phyloP scores from a whole-genome alignment of 2,113 vertebrate genomes.

The Thamnaconus septentrionalis region DNA sequence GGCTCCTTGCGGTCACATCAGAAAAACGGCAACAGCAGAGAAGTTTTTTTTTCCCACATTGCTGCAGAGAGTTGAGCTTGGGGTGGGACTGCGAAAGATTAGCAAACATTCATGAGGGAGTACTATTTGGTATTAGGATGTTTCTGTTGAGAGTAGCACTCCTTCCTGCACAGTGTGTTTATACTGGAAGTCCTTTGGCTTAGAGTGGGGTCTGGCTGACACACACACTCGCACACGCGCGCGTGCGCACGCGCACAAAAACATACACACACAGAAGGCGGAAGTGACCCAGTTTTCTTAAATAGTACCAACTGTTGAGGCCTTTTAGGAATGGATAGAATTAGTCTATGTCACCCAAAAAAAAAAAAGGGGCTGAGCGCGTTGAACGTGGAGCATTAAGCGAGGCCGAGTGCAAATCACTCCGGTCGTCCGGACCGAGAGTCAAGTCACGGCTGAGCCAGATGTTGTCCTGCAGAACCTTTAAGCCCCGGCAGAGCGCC shows the following conservation, averaged over 20 bases:
- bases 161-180: slow-evolving; percentile 67
- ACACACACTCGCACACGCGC: slow-evolving; percentile 23
- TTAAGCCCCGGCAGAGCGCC: slow-evolving; percentile 5
- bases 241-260: slow-evolving; percentile 17
- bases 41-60: not conserved
- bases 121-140: slow-evolving; percentile 56
- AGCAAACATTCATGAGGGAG: slow-evolving; percentile 10
- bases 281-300: slow-evolving; percentile 76
- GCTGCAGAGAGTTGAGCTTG: not conserved
- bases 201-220: slow-evolving; percentile 45
- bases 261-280: slow-evolving; percentile 47
- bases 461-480: slow-evolving; percentile 16
- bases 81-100: slow-evolving; percentile 11
- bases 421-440: slow-evolving; percentile 7
- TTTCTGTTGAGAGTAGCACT: slow-evolving; percentile 56
- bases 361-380: slow-evolving; percentile 36
- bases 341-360: slow-evolving; percentile 52
- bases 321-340: slow-evolving; percentile 48
- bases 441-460: slow-evolving; percentile 19
- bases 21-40: too few relatives aligned
- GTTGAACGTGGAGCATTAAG: slow-evolving; percentile 25
- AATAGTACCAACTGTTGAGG: slow-evolving; percentile 74
- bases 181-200: slow-evolving; percentile 64
- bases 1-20: too few relatives aligned
- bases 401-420: slow-evolving; percentile 31